A percentile compares a stretch with the other conserved stretches of the same genome.
Conservation (phyloP, 2,113 vertebrate species). For the Cnemophilus loriae region DNA sequence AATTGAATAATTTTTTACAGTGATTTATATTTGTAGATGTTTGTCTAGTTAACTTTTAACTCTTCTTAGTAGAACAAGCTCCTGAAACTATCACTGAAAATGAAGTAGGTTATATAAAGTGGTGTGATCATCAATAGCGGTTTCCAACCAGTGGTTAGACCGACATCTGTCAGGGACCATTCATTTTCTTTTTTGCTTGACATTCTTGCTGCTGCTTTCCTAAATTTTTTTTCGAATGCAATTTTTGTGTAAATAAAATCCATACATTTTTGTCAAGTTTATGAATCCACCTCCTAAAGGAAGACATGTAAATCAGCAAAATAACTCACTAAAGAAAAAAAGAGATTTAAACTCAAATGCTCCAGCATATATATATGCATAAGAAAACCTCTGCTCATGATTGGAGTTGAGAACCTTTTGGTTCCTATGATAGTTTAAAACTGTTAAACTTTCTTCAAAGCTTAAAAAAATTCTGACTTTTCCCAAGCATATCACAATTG, state of each 20-base stretch:
- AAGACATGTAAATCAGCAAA: background rate
- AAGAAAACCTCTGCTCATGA: background rate
- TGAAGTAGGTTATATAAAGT: background rate
- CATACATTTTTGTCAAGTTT: background rate
- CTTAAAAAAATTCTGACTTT: background rate
- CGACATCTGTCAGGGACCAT: background rate
- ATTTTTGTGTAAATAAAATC: background rate
- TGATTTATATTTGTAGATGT: background rate
- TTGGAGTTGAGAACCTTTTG: background rate
- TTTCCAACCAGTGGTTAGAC: background rate
- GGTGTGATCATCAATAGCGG: accelerated
- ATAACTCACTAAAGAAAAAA: background rate
- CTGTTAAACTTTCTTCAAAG: background rate
- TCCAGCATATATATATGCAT: background rate
- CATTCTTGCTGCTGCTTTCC: background rate
- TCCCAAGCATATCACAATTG: background rate
- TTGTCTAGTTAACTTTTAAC: background rate
- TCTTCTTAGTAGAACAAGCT: background rate
- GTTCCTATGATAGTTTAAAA: background rate
- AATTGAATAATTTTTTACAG: background rate
- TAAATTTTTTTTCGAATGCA: background rate
- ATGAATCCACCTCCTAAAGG: background rate
- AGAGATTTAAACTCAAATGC: background rate
- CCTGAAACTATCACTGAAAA: constrained; percentile 16
- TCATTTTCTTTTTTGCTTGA: background rate